phyloP scores from a whole-genome alignment of 2,888 invertebrate genomes.

The Geotrupes spiniger region DNA sequence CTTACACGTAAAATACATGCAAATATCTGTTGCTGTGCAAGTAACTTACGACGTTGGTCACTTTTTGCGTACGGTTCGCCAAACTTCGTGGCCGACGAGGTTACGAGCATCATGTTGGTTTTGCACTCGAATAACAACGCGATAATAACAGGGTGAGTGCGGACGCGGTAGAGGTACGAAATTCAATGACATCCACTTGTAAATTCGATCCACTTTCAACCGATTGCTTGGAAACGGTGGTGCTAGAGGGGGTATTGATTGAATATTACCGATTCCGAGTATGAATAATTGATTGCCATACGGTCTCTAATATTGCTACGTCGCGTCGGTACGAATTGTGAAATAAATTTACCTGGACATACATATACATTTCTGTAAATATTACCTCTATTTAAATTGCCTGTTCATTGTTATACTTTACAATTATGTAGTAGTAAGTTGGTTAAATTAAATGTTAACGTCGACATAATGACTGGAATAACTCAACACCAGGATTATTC shows the following conservation, averaged over 20 bases:
- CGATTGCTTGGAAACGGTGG: background rate
- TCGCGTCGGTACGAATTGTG: too few species aligned
- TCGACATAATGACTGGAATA: too few species aligned
- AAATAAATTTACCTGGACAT: too few species aligned
- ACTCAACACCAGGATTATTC: too few species aligned
- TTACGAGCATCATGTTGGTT: constrained; percentile 41
- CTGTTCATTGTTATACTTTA: too few species aligned
- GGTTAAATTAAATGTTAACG: too few species aligned
- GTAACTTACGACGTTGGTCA: constrained; percentile 2
- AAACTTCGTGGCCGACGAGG: constrained; percentile 38
- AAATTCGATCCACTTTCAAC: background rate
- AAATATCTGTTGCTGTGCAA: background rate
- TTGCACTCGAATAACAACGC: constrained; percentile 1
- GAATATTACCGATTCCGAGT: constrained; percentile 14
- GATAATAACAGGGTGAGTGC: too few species aligned
- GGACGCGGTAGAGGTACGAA: background rate
- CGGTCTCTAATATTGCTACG: too few species aligned
- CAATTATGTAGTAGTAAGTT: too few species aligned
- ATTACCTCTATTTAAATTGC: too few species aligned
- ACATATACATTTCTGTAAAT: too few species aligned
- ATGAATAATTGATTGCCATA: constrained; percentile 16
- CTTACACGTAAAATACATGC: too few species aligned
- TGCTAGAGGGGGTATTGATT: constrained; percentile 16
- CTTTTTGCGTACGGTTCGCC: constrained; percentile 13
- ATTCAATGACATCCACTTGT: background rate